Evolutionary conservation across 2,888 invertebrate species (phyloP).

Genomic region (Hypercompe scribonia): DNA sequence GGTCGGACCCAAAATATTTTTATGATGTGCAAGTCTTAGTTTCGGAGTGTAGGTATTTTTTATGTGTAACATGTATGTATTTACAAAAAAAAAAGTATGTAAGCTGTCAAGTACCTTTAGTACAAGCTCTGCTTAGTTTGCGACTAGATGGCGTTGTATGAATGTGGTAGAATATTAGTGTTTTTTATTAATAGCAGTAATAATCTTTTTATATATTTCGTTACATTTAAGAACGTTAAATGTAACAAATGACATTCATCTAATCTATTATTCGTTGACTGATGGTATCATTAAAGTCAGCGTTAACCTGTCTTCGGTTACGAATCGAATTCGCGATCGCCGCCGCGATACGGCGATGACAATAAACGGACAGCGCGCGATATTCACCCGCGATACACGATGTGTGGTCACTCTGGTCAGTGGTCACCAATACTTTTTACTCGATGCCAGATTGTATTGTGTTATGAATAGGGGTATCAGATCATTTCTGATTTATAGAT

Average conservation of each 20-base stretch:
- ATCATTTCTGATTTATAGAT: slow-evolving; percentile 33
- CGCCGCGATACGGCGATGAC: slow-evolving; percentile 74
- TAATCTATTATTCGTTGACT: slow-evolving; percentile 59
- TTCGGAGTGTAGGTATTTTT: too few species aligned
- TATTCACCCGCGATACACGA: slow-evolving; percentile 69
- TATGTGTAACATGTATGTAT: too few species aligned
- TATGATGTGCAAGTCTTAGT: too few species aligned
- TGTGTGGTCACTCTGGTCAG: slow-evolving; percentile 76
- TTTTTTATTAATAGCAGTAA: too few species aligned
- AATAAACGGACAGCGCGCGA: slow-evolving; percentile 76
- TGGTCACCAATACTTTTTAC: slow-evolving; percentile 75
- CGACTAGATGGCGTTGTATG: too few species aligned
- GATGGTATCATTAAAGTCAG: slow-evolving; percentile 69
- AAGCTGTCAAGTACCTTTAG: too few species aligned
- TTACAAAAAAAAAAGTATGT: too few species aligned
- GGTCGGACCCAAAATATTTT: too few species aligned
- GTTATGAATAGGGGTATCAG: slow-evolving; percentile 62
- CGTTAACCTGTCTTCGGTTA: slow-evolving; percentile 66
- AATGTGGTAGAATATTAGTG: too few species aligned
- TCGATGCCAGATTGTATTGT: slow-evolving; percentile 84
- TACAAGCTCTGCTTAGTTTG: too few species aligned
- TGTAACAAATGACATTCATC: slow-evolving; percentile 24
- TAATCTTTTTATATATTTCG: too few species aligned
- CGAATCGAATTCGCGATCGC: slow-evolving; percentile 69
- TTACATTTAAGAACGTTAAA: too few species aligned